phyloP scores from a whole-genome alignment of 2,888 invertebrate species.

The Tetragonula carbonaria region DNA sequence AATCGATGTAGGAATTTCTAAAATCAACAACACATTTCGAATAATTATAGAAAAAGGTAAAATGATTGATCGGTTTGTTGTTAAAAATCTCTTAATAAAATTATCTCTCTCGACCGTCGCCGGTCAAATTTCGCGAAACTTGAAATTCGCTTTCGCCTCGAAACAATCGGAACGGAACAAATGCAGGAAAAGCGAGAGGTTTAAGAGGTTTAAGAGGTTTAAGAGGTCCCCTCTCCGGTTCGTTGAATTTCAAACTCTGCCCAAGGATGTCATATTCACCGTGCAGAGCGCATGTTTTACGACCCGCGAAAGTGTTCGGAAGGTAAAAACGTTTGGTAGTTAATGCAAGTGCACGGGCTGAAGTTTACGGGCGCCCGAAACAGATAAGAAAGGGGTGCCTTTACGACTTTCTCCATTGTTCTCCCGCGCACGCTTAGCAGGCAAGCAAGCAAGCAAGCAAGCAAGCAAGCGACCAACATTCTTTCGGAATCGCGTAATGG shows the following conservation, averaged over 20 bases:
- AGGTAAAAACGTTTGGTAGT: conserved; percentile 10
- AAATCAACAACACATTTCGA: too few relatives aligned
- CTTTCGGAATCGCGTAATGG: conserved; percentile 56
- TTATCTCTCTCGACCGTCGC: too few relatives aligned
- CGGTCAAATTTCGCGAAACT: neutral
- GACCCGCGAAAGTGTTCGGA: conserved; percentile 20
- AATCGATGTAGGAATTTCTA: too few relatives aligned
- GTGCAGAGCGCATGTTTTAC: neutral
- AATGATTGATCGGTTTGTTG: too few relatives aligned
- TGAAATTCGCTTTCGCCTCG: too few relatives aligned
- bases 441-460: too few relatives aligned
- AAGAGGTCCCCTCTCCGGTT: too few relatives aligned
- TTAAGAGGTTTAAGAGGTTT: too few relatives aligned
- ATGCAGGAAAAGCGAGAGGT: too few relatives aligned
- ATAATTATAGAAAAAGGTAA: too few relatives aligned
- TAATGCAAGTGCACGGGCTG: conserved; percentile 20
- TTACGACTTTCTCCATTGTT: conserved; percentile 61
- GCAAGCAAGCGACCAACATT: conserved; percentile 30
- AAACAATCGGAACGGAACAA: too few relatives aligned
- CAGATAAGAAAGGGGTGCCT: conserved; percentile 60
- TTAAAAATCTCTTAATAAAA: too few relatives aligned
- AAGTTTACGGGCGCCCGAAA: conserved; percentile 25
- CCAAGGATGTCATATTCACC: neutral
- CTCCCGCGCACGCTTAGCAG: conserved; percentile 1
- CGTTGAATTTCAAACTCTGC: neutral